Evolutionary conservation across 2,113 vertebrate genomes (phyloP).

Genomic region (Puntigrus tetrazona): DNA sequence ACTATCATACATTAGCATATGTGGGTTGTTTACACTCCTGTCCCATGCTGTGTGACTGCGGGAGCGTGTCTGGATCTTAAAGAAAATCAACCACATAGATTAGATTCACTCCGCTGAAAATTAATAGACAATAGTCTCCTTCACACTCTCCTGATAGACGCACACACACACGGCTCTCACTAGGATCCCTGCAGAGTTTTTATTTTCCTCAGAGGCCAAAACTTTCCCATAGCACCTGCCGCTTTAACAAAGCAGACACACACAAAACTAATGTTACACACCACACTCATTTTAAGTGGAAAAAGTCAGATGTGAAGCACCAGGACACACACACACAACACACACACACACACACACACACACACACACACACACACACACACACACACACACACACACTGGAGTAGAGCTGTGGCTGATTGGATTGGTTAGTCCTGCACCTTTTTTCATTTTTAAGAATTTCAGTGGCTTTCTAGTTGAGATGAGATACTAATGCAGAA

Average conservation of each 20-base stretch:
- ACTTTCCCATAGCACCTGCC: constrained; percentile 52
- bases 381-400: not conserved
- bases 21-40: constrained; percentile 49
- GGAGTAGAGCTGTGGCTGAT: constrained; percentile 6
- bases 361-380: constrained; percentile 31
- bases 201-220: constrained; percentile 53
- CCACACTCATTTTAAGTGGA: constrained; percentile 19
- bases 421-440: not conserved
- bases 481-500: not conserved
- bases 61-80: constrained; percentile 49
- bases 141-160: constrained; percentile 23
- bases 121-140: constrained; percentile 53
- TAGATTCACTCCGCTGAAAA: constrained; percentile 50
- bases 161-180: constrained; percentile 38
- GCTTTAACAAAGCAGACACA: constrained; percentile 26
- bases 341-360: constrained; percentile 34
- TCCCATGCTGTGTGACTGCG: constrained; percentile 48
- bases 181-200: constrained; percentile 49
- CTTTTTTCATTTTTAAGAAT: not conserved
- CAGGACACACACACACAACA: constrained; percentile 35
- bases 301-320: constrained; percentile 10
- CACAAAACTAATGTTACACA: constrained; percentile 26
- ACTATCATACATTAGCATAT: constrained; percentile 32
- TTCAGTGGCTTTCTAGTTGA: not conserved
- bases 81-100: constrained; percentile 50